Percentiles rank a stretch among this genome's conserved stretches.
These are phyloP conservation scores for Ephydatia muelleri DNA, from an alignment of 37 sponge, comb jelly and placozoan species.

Conservation along the genomic window DNA sequence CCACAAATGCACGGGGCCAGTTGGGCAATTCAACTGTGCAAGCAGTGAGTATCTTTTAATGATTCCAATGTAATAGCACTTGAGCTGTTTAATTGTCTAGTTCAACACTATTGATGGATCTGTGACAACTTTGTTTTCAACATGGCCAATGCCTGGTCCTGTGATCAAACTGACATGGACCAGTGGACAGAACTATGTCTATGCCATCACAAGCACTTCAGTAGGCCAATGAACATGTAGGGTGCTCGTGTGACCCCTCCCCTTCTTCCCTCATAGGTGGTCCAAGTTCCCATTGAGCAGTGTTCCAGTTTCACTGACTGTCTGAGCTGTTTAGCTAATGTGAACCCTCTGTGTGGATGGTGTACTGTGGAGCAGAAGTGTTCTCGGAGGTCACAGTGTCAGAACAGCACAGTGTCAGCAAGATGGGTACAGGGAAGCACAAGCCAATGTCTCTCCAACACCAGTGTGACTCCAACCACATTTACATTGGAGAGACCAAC, in stretches of 20 bases:
- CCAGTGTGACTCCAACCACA: conserved; percentile 27
- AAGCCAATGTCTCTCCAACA: conserved; percentile 19
- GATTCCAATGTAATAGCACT: no score
- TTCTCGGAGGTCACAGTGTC: conserved; percentile 66
- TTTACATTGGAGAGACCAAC: conserved; percentile 16
- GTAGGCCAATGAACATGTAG: conserved; percentile 18
- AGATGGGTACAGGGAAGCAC: conserved; percentile 41
- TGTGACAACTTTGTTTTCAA: neutral
- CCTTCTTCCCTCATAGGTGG: conserved; percentile 31
- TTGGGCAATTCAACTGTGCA: no score
- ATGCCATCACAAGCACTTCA: conserved; percentile 20
- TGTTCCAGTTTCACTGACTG: conserved; percentile 56
- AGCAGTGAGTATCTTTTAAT: no score
- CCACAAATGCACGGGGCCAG: no score
- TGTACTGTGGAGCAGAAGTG: conserved; percentile 90
- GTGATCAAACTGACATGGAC: conserved; percentile 27
- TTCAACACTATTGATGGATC: neutral
- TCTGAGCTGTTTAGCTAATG: conserved; percentile 24
- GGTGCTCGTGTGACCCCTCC: neutral
- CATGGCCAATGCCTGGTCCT: conserved; percentile 14
- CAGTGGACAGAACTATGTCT: conserved; percentile 53
- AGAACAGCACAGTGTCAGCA: conserved; percentile 32
- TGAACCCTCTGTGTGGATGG: conserved; percentile 90
- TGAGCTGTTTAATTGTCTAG: no score
- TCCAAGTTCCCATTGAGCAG: conserved; percentile 45